A percentile compares a stretch with the other conserved stretches of the same genome.
phyloP scores from a whole-genome alignment of 2,113 vertebrate species.

The Oplegnathus fasciatus region DNA sequence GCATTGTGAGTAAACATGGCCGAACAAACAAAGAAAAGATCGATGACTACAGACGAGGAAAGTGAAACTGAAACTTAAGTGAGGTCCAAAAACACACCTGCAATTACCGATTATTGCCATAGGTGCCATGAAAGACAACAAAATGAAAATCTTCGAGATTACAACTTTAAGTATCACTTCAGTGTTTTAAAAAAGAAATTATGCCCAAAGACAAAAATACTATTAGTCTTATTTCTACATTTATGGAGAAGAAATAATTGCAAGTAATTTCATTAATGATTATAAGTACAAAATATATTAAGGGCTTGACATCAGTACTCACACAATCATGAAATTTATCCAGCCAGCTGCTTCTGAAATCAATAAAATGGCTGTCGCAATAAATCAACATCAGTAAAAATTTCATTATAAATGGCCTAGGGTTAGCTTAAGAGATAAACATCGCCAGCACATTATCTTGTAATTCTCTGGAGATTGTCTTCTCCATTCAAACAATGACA shows the following conservation, averaged over 20 bases:
- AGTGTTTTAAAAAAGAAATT: neutral
- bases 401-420: slow-evolving; percentile 43
- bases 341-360: slow-evolving; percentile 46
- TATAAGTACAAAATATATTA: slow-evolving; percentile 10
- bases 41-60: no score
- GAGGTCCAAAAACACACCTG: no score
- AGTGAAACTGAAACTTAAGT: no score
- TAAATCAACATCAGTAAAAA: slow-evolving; percentile 60
- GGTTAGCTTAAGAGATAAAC: slow-evolving; percentile 62
- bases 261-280: slow-evolving; percentile 31
- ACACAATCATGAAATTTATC: slow-evolving; percentile 36
- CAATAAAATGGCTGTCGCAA: slow-evolving; percentile 48
- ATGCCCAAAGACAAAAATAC: neutral
- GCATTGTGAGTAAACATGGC: no score
- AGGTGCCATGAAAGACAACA: no score
- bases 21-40: no score
- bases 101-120: no score
- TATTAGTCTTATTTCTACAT: neutral
- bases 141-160: no score
- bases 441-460: slow-evolving; percentile 47
- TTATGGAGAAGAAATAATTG: neutral
- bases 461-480: slow-evolving; percentile 55
- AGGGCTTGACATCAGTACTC: slow-evolving; percentile 7
- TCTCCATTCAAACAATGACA: slow-evolving; percentile 64
- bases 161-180: no score